Percentiles rank a stretch among this genome's conserved stretches.
Evolutionary conservation across 2,797 vertebrate species (phyloP).

Genomic region (Tenualosa thibaudeaui): DNA sequence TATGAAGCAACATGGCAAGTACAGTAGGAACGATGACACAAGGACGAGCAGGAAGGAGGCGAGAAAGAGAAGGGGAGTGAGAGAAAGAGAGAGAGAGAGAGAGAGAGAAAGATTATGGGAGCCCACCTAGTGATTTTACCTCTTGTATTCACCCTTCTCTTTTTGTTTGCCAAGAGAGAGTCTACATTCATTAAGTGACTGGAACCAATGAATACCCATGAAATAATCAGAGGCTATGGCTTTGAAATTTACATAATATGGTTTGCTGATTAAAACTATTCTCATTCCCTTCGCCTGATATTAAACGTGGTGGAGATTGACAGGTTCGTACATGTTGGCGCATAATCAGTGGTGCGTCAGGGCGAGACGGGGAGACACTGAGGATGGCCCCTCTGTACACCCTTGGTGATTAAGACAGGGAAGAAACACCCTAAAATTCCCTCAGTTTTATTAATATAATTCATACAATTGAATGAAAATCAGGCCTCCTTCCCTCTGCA

Average conservation of each 20-base stretch:
- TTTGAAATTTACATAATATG: conserved; percentile 65
- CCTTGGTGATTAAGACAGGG: not conserved
- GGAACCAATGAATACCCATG: conserved; percentile 69
- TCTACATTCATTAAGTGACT: conserved; percentile 54
- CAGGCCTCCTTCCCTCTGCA: not conserved
- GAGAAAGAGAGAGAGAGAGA: conserved; percentile 51
- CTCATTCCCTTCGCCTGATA: conserved; percentile 55
- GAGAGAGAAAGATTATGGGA: conserved; percentile 48
- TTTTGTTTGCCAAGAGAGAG: conserved; percentile 42
- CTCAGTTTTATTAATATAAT: not conserved
- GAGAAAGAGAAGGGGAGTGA: conserved; percentile 5
- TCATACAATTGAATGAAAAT: conserved; percentile 16
- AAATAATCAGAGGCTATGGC: conserved; percentile 41
- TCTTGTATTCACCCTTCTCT: not conserved
- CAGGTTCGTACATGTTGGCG: conserved; percentile 42
- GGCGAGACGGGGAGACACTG: not conserved
- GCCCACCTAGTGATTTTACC: not conserved
- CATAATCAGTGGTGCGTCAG: conserved; percentile 27
- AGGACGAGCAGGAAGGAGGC: not conserved
- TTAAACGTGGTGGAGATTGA: conserved; percentile 62
- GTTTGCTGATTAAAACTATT: conserved; percentile 61
- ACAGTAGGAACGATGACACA: not conserved
- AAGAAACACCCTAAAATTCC: not conserved
- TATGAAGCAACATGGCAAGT: not conserved
- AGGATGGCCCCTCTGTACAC: not conserved